Conservation (phyloP, 2,797 vertebrate genomes). For the Catostomus latipinnis region DNA sequence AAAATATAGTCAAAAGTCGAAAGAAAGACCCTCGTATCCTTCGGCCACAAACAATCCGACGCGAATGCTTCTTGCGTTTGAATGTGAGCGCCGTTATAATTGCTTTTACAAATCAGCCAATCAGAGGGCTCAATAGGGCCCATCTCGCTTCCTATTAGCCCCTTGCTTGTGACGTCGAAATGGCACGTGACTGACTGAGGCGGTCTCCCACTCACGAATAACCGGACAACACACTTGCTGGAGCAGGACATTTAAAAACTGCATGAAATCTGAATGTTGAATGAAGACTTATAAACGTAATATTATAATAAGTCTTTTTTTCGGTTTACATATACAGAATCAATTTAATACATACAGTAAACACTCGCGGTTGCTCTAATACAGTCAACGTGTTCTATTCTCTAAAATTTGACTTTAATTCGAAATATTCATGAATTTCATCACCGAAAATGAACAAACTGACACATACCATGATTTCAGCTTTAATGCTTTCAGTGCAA, state of each 20-base stretch:
- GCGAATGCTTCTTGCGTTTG: not conserved
- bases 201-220: not conserved
- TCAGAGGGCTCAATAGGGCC: not conserved
- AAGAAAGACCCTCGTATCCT: not conserved
- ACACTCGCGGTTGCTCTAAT: not conserved
- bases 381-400: not conserved
- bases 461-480: not conserved
- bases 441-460: not conserved
- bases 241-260: not conserved
- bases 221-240: too few species aligned
- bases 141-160: constrained; percentile 45
- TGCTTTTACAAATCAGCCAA: constrained; percentile 54
- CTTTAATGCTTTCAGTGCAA: constrained; percentile 28
- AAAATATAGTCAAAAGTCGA: too few species aligned
- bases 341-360: not conserved
- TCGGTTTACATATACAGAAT: not conserved
- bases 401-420: not conserved
- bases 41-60: not conserved
- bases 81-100: constrained; percentile 48
- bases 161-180: not conserved
- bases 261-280: not conserved
- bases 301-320: too few species aligned
- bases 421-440: not conserved
- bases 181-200: constrained; percentile 18
- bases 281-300: not conserved